Percentiles rank a stretch among this genome's conserved stretches.
Conservation (phyloP, 2,888 invertebrate species). For the Dermolepida albohirtum region DNA sequence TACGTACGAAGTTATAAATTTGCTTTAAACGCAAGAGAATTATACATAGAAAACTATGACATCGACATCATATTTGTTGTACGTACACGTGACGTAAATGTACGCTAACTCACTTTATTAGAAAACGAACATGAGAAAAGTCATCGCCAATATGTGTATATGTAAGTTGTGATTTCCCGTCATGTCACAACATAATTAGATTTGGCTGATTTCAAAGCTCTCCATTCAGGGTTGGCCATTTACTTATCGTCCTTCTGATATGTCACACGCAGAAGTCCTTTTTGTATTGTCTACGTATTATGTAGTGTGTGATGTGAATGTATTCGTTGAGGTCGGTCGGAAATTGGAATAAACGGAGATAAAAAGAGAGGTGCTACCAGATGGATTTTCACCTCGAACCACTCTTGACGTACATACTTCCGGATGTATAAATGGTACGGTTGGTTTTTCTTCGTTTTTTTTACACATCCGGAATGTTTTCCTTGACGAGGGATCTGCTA, state of each 20-base stretch:
- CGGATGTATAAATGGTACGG: conserved; percentile 7
- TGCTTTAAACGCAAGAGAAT: too few species aligned
- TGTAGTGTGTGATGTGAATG: background rate
- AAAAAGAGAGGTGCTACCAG: conserved; percentile 45
- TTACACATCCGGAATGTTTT: background rate
- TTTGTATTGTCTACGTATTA: conserved; percentile 41
- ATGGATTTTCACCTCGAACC: conserved; percentile 39
- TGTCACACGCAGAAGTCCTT: conserved; percentile 54
- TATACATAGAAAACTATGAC: too few species aligned
- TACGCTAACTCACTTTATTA: too few species aligned
- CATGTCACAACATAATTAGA: conserved; percentile 55
- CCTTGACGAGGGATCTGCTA: too few species aligned
- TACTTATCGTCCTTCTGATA: conserved; percentile 50
- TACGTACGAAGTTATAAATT: too few species aligned
- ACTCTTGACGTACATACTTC: conserved; percentile 39
- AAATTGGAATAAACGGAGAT: conserved; percentile 55
- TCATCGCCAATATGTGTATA: background rate
- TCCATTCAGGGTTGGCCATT: conserved; percentile 50
- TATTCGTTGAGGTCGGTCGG: conserved; percentile 50
- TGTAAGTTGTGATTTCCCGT: conserved; percentile 51
- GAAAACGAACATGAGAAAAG: conserved; percentile 39
- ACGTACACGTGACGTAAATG: too few species aligned
- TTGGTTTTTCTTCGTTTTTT: conserved; percentile 1
- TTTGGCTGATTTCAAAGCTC: conserved; percentile 55
- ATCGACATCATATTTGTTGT: too few species aligned